Conservation (phyloP, 2,888 invertebrate genomes). For the Ormia ochracea region DNA sequence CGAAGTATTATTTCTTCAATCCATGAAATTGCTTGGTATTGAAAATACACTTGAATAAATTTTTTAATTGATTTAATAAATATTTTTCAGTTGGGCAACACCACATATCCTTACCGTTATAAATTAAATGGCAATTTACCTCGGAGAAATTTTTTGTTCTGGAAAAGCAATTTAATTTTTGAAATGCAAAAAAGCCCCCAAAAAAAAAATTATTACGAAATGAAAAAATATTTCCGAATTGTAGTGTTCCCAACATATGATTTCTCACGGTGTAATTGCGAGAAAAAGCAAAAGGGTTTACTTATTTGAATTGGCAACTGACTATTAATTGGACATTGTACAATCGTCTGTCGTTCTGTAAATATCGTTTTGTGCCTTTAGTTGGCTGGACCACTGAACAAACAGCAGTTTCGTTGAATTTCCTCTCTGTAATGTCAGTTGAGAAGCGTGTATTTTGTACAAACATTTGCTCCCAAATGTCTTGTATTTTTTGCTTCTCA, state of each 20-base stretch:
- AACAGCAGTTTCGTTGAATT: conserved; percentile 45
- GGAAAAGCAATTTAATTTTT: too few relatives aligned
- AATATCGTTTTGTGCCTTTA: conserved; percentile 5
- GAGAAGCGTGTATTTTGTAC: conserved; percentile 6
- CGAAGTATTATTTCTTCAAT: too few relatives aligned
- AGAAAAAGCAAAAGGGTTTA: background rate
- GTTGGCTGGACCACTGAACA: conserved; percentile 23
- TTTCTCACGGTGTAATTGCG: conserved; percentile 4
- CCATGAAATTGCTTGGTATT: too few relatives aligned
- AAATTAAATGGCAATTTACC: too few relatives aligned
- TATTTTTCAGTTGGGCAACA: too few relatives aligned
- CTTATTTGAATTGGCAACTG: conserved; percentile 2
- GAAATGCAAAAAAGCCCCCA: too few relatives aligned
- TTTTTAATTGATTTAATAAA: too few relatives aligned
- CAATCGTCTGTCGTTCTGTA: conserved; percentile 1
- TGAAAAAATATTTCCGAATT: too few relatives aligned
- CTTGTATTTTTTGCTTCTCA: conserved; percentile 61
- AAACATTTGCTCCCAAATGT: background rate
- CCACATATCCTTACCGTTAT: too few relatives aligned
- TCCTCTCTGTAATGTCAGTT: conserved; percentile 5
- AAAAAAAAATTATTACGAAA: too few relatives aligned
- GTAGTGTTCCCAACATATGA: background rate
- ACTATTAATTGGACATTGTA: background rate
- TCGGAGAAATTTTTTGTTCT: too few relatives aligned
- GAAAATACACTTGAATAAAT: too few relatives aligned